Conservation (phyloP, 2,888 invertebrate genomes). For the Tenthredo amoena region DNA sequence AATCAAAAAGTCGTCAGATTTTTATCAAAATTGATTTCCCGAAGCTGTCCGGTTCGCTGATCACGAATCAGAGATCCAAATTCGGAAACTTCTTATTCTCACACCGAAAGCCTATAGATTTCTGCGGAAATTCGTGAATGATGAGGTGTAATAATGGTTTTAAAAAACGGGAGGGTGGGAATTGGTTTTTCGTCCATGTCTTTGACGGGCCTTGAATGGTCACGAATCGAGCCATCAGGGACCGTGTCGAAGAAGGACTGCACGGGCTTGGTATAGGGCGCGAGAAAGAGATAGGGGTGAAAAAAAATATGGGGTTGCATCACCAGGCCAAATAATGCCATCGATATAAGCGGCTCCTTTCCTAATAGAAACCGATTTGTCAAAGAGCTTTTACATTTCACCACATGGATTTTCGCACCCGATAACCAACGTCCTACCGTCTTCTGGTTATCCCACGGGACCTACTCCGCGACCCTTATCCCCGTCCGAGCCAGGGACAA, state of each 20-base stretch:
- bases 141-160: background rate
- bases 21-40: background rate
- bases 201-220: background rate
- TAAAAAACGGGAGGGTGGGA: background rate
- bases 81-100: background rate
- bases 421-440: conserved; percentile 63
- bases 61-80: background rate
- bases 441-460: conserved; percentile 34
- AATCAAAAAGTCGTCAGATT: background rate
- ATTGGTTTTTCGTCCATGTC: background rate
- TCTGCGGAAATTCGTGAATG: background rate
- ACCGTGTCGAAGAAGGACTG: background rate
- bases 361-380: conserved; percentile 74
- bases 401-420: conserved; percentile 69
- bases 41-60: background rate
- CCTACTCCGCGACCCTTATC: conserved; percentile 41
- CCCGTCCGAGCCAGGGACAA: conserved; percentile 54
- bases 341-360: conserved; percentile 66
- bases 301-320: conserved; percentile 58
- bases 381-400: conserved; percentile 74
- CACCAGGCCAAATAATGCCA: conserved; percentile 70
- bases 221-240: conserved; percentile 20
- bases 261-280: background rate
- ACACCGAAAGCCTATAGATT: background rate
- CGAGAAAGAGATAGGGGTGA: background rate